These are phyloP conservation scores for Glaucidium brasilianum DNA, from an alignment of 2,113 vertebrate species.

Conservation along the genomic window DNA sequence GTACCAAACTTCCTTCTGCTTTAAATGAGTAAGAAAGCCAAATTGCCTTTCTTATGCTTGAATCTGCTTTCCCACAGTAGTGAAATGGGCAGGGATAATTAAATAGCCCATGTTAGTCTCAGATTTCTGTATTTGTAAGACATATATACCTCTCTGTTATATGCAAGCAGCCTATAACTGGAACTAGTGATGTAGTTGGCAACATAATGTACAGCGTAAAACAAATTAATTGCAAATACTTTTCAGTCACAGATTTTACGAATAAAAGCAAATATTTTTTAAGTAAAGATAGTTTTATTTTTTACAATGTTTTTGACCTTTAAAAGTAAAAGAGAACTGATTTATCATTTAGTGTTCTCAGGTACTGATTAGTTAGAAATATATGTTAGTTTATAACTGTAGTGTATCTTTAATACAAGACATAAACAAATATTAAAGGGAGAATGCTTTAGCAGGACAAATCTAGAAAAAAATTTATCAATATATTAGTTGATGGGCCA, in stretches of 20 bases:
- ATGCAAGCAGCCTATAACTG: neutral
- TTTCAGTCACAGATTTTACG: neutral
- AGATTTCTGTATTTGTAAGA: neutral
- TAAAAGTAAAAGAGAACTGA: neutral
- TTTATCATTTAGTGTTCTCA: neutral
- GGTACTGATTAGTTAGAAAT: neutral
- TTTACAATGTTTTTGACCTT: neutral
- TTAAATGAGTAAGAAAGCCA: neutral
- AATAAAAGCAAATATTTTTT: neutral
- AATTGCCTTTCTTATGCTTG: neutral
- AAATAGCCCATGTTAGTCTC: neutral
- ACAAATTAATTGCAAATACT: neutral
- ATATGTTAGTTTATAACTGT: neutral
- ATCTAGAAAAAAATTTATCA: neutral
- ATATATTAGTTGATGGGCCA: neutral
- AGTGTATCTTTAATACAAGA: neutral
- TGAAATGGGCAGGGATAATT: neutral
- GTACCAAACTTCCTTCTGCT: neutral
- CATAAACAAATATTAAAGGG: neutral
- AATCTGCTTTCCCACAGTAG: neutral
- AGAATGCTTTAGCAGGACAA: neutral
- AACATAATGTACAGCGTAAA: neutral
- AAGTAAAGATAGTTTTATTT: neutral
- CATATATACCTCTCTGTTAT: neutral
- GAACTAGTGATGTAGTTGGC: neutral